These are phyloP conservation scores for Zootermopsis nevadensis DNA, from an alignment of 2,888 invertebrate species.

Conservation along the genomic window DNA sequence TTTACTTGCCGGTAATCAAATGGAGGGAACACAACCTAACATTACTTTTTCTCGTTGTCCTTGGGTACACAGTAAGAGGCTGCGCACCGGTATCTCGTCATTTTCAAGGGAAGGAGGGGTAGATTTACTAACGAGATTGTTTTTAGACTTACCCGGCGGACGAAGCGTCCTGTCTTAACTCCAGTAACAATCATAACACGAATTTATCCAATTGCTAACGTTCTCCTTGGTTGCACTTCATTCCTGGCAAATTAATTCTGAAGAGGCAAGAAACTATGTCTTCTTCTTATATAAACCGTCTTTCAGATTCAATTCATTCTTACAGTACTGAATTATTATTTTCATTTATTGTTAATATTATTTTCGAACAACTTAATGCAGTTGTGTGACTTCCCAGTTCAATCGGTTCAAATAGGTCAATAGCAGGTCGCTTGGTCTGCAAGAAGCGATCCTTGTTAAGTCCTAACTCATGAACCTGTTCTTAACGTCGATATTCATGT, in stretches of 20 bases:
- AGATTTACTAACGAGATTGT: conserved; percentile 8
- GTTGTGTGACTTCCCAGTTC: no score
- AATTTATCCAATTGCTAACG: background rate
- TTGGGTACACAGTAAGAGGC: background rate
- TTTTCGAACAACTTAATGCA: no score
- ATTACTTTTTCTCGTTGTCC: conserved; percentile 16
- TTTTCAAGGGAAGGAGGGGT: conserved; percentile 8
- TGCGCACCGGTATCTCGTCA: background rate
- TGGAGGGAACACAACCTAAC: conserved; percentile 3
- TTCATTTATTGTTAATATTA: no score
- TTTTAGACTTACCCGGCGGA: background rate
- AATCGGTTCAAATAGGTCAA: no score
- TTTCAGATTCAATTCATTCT: background rate
- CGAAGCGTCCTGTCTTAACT: background rate
- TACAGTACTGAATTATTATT: background rate
- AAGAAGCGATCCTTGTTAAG: no score
- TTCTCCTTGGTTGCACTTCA: background rate
- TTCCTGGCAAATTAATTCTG: background rate
- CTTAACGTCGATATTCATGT: no score
- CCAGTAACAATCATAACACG: background rate
- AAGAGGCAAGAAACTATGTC: background rate
- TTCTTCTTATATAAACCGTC: no score
- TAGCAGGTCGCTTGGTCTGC: no score
- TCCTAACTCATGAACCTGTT: no score
- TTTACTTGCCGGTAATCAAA: background rate